Percentiles rank a stretch among this genome's conserved stretches.
phyloP scores from a whole-genome alignment of 2,888 invertebrate species.

The Heliconius ethilla region DNA sequence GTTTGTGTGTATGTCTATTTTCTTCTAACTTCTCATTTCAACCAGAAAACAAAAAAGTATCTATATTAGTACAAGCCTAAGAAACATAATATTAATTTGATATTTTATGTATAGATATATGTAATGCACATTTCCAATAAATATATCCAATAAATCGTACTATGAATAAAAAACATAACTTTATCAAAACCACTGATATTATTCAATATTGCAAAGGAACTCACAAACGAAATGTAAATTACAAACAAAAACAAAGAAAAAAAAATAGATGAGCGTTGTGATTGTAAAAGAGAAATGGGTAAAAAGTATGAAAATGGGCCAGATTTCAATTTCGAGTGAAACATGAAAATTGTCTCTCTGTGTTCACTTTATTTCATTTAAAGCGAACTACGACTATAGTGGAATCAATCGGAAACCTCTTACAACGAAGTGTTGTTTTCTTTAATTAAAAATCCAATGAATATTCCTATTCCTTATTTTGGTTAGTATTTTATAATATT shows the following conservation, averaged over 20 bases:
- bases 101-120: too few relatives aligned
- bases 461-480: neutral
- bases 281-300: slow-evolving; percentile 24
- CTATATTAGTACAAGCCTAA: too few relatives aligned
- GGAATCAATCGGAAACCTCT: slow-evolving; percentile 30
- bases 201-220: neutral
- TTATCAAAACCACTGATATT: neutral
- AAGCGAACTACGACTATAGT: slow-evolving; percentile 13
- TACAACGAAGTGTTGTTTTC: neutral
- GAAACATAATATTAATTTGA: too few relatives aligned
- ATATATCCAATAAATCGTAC: neutral
- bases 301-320: slow-evolving; percentile 33
- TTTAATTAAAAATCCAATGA: slow-evolving; percentile 8
- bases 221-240: neutral
- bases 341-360: slow-evolving; percentile 34
- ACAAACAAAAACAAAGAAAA: neutral
- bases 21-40: too few relatives aligned
- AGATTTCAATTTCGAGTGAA: slow-evolving; percentile 38
- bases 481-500: neutral
- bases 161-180: neutral
- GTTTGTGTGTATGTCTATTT: too few relatives aligned
- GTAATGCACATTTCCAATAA: neutral
- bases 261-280: neutral
- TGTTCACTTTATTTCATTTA: slow-evolving; percentile 30
- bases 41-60: too few relatives aligned